Evolutionary conservation across 2,113 vertebrate species (phyloP).

Genomic region (Lasiurus cinereus): DNA sequence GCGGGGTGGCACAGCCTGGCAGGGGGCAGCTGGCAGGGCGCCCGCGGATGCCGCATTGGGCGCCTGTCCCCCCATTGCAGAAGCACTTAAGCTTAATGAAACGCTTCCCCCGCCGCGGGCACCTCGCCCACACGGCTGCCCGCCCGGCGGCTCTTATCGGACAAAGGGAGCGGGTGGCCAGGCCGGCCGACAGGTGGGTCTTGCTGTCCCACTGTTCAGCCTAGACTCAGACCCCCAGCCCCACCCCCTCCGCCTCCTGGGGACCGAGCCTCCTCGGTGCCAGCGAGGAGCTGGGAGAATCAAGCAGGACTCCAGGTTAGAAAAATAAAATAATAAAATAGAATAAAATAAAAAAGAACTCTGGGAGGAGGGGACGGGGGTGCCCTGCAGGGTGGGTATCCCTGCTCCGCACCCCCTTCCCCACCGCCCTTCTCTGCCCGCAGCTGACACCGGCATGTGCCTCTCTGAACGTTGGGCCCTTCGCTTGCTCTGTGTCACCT

Average conservation of each 20-base stretch:
- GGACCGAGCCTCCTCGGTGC: neutral
- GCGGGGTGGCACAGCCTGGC: neutral
- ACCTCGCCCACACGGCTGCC: slow-evolving; percentile 67
- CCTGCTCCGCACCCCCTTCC: neutral
- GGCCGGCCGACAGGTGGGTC: slow-evolving; percentile 71
- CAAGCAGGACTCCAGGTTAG: neutral
- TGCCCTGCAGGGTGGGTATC: neutral
- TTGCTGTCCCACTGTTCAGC: slow-evolving; percentile 14
- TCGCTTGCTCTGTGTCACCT: slow-evolving; percentile 3
- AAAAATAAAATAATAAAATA: too few relatives aligned
- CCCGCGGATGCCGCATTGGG: slow-evolving; percentile 68
- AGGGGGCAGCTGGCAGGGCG: slow-evolving; percentile 68
- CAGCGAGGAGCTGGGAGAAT: neutral
- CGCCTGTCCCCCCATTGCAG: slow-evolving; percentile 54
- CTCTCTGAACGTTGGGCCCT: neutral
- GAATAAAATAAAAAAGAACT: too few relatives aligned
- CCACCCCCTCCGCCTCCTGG: neutral
- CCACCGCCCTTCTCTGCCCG: neutral
- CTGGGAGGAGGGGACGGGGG: neutral
- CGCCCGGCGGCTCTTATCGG: slow-evolving; percentile 72
- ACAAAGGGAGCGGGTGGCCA: slow-evolving; percentile 69
- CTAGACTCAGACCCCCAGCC: neutral
- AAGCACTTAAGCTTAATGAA: slow-evolving; percentile 81
- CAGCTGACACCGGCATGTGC: neutral
- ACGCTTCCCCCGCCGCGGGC: slow-evolving; percentile 73